Evolutionary conservation across 2,797 vertebrate species (phyloP).

Genomic region (Labeo calbasu): DNA sequence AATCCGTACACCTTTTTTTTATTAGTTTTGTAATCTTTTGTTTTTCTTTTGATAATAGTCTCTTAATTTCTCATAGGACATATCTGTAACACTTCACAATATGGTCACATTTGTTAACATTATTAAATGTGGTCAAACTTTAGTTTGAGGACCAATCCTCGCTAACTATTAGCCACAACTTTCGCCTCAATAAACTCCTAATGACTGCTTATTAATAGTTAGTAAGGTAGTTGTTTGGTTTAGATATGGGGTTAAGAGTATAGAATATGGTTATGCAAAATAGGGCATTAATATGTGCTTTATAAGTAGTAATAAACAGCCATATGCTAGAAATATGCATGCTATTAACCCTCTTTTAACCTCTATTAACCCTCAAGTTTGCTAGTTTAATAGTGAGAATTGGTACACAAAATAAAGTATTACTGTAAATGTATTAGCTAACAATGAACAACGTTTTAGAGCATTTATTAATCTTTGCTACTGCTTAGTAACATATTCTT

Average conservation of each 20-base stretch:
- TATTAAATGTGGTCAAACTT: no score
- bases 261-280: neutral
- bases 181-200: no score
- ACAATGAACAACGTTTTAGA: neutral
- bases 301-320: neutral
- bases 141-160: no score
- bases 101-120: no score
- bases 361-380: no score
- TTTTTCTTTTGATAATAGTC: no score
- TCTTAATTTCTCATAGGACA: neutral
- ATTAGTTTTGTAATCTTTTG: neutral
- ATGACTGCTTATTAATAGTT: no score
- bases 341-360: no score
- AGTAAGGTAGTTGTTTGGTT: no score
- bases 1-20: neutral
- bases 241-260: no score
- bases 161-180: no score
- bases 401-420: neutral
- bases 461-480: neutral
- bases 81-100: neutral
- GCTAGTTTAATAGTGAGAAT: neutral
- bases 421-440: neutral
- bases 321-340: neutral
- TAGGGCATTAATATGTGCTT: neutral
- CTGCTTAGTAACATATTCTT: neutral